phyloP scores from a whole-genome alignment of 2,888 invertebrate species.

The Flexamia atlantica region DNA sequence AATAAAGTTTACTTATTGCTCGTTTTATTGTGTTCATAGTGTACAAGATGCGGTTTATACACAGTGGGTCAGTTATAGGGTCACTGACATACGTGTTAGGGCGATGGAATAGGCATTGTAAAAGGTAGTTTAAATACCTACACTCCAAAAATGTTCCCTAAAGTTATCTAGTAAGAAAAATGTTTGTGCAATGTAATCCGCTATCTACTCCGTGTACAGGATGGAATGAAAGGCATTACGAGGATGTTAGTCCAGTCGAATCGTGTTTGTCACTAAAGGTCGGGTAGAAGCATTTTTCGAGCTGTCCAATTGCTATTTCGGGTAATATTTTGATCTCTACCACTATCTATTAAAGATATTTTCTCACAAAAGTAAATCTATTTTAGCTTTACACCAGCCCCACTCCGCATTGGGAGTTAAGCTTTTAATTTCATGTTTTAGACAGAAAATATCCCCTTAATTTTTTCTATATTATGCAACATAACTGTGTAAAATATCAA shows the following conservation, averaged over 20 bases:
- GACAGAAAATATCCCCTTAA: too few species aligned
- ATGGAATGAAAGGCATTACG: slow-evolving; percentile 44
- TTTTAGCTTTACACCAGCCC: too few species aligned
- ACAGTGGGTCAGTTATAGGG: neutral
- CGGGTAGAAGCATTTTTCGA: neutral
- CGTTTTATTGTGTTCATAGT: slow-evolving; percentile 28
- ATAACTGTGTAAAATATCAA: too few species aligned
- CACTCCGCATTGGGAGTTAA: too few species aligned
- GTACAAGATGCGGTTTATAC: slow-evolving; percentile 17
- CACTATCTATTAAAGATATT: too few species aligned
- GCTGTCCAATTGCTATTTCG: too few species aligned
- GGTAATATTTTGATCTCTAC: too few species aligned
- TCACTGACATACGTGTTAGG: neutral
- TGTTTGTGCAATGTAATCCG: slow-evolving; percentile 32
- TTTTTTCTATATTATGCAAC: too few species aligned
- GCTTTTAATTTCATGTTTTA: too few species aligned
- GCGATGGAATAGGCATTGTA: slow-evolving; percentile 25
- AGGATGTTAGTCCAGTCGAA: slow-evolving; percentile 11
- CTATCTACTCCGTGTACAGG: slow-evolving; percentile 30
- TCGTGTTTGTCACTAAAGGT: neutral
- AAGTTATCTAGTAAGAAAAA: slow-evolving; percentile 36
- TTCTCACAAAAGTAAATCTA: too few species aligned
- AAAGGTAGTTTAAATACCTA: slow-evolving; percentile 24
- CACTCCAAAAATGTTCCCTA: slow-evolving; percentile 36
- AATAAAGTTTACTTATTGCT: slow-evolving; percentile 34